Evolutionary conservation across 2,888 invertebrate genomes (phyloP).

Genomic region (Platynereis dumerilii): DNA sequence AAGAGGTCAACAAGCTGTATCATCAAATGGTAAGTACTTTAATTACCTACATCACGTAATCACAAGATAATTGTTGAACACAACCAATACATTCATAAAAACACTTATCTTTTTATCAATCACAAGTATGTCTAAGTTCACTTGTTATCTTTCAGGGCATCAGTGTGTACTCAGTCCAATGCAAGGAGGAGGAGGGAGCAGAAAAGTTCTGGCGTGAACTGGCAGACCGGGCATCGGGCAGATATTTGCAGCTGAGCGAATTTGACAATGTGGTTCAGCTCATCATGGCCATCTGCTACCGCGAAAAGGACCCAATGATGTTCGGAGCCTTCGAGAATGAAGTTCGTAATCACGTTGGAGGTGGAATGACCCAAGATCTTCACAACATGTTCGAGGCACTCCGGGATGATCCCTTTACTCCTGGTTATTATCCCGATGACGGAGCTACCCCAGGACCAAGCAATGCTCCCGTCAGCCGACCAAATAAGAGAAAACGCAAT

Average conservation of each 20-base stretch:
- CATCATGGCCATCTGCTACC: slow-evolving; percentile 58
- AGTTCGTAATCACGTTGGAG: slow-evolving; percentile 25
- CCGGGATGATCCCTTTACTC: not conserved
- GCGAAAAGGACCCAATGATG: slow-evolving; percentile 47
- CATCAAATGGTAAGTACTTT: slow-evolving; percentile 35
- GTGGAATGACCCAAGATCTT: slow-evolving; percentile 40
- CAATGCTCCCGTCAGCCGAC: no score
- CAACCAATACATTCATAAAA: no score
- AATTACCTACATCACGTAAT: no score
- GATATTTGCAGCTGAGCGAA: slow-evolving; percentile 48
- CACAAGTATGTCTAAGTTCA: no score
- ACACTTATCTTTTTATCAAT: no score
- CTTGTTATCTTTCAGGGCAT: slow-evolving; percentile 50
- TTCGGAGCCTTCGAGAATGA: slow-evolving; percentile 19
- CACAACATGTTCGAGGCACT: slow-evolving; percentile 47
- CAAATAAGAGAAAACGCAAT: no score
- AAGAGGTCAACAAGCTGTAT: slow-evolving; percentile 40
- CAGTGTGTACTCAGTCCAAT: slow-evolving; percentile 48
- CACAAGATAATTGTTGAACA: no score
- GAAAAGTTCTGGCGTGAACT: slow-evolving; percentile 45
- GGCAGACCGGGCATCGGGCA: slow-evolving; percentile 45
- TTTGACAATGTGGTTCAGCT: slow-evolving; percentile 51
- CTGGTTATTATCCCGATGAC: not conserved
- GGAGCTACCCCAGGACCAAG: not conserved
- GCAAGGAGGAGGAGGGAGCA: slow-evolving; percentile 11